Conservation (phyloP, 2,113 vertebrate species). For the Phycodurus eques region DNA sequence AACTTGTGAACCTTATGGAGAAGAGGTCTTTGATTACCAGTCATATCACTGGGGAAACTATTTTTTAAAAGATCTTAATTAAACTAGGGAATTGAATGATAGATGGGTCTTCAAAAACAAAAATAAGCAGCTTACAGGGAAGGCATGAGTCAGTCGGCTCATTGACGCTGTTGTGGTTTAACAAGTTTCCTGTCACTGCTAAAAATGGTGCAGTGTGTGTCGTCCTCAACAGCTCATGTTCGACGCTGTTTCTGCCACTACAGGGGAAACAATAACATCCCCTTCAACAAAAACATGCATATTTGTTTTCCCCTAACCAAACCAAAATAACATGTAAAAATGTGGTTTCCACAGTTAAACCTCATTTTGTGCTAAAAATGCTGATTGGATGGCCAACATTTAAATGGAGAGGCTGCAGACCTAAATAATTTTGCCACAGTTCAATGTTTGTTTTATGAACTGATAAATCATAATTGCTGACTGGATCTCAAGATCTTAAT, state of each 20-base stretch:
- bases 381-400: background rate
- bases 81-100: background rate
- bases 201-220: slow-evolving; percentile 53
- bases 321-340: background rate
- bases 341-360: background rate
- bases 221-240: slow-evolving; percentile 42
- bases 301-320: background rate
- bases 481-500: too few relatives aligned
- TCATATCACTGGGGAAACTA: background rate
- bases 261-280: slow-evolving; percentile 47
- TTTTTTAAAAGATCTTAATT: background rate
- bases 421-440: background rate
- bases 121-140: slow-evolving; percentile 26
- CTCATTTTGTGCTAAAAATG: background rate
- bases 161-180: slow-evolving; percentile 41
- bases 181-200: slow-evolving; percentile 54
- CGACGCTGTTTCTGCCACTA: slow-evolving; percentile 35
- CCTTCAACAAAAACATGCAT: slow-evolving; percentile 1
- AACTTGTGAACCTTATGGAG: too few relatives aligned
- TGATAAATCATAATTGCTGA: too few relatives aligned
- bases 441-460: too few relatives aligned
- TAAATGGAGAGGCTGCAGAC: background rate
- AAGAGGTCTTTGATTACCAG: background rate
- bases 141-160: slow-evolving; percentile 42
- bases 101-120: background rate